These are phyloP conservation scores for Lithophane ornitopus DNA, from an alignment of 2,888 invertebrate genomes.

Conservation along the genomic window DNA sequence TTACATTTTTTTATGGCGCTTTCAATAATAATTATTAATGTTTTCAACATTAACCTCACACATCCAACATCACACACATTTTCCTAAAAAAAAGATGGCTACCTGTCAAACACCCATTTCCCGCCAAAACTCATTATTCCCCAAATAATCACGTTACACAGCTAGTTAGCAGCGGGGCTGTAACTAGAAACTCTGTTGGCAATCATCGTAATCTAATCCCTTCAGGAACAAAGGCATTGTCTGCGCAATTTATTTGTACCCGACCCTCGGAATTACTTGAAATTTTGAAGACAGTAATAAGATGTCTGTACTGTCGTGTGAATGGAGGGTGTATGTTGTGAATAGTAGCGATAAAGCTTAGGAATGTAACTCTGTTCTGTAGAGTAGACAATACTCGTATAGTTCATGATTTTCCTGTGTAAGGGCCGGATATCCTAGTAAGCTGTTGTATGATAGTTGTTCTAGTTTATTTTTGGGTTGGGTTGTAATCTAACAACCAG, in stretches of 20 bases:
- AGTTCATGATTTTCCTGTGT: conserved; percentile 28
- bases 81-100: conserved; percentile 38
- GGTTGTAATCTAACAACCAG: neutral
- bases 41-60: neutral
- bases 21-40: neutral
- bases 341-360: conserved; percentile 50
- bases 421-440: conserved; percentile 15
- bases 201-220: conserved; percentile 65
- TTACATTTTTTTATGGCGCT: too few relatives aligned
- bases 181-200: conserved; percentile 55
- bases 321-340: conserved; percentile 50
- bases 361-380: conserved; percentile 29
- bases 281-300: conserved; percentile 60
- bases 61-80: conserved; percentile 4
- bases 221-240: conserved; percentile 57
- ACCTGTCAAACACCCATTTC: conserved; percentile 46
- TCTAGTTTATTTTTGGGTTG: conserved; percentile 15
- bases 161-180: conserved; percentile 47
- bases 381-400: conserved; percentile 30
- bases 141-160: conserved; percentile 42
- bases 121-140: conserved; percentile 46
- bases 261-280: conserved; percentile 57
- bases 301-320: conserved; percentile 34
- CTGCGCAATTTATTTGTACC: conserved; percentile 62
- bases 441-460: conserved; percentile 16